Base-by-base conservation (phyloP, 2,888 invertebrate genomes). In the Campaea margaritaria region DNA sequence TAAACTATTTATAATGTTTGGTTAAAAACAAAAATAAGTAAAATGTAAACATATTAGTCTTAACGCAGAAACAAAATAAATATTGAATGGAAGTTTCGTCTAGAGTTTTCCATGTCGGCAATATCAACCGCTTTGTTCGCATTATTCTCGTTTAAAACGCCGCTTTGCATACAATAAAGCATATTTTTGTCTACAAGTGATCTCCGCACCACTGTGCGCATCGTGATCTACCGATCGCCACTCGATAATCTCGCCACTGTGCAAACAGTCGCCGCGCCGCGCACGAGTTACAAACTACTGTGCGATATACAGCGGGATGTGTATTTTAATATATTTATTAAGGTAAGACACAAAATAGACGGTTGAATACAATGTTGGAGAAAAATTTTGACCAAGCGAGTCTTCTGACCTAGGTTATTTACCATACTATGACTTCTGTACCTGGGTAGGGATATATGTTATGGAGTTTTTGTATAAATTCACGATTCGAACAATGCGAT, bases 201-300 rank as follows among this genome's bases (percentile, higher is more conserved):
- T 64, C 54, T 31, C 44, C 21, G 34, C 62, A 48, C 34, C 58
- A 41, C 55, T 59, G 63, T 43, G 65, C 63, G 60, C 67, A 58
- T 75, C 82, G 82, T 84, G 83, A 84, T 82, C 79, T 76, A 78
- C 74, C 78, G 81, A 78, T 81, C 68, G 79, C 73, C 72, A 72
- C 73, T 75, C 76, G 79, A 81, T 86, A 85, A 86, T 85, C 82
- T 81, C 50, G 8, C 57, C 75, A 72, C 85, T 85, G 82, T 76
- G 80, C 83, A 86, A 86, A 86, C 82, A 86, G 75, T 75, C 78
- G 74, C 79, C 72, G 45, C 59, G 60, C 69, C 64, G 68, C 68
- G 79, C 86, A 86, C 85, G 86, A 86, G 76, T 75, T 74, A 66
- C 67, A 67, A 74, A 76, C 69, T 61, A 70, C 69, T 56, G 51